Base-by-base conservation (phyloP, 2,113 vertebrate species). In the Ammodytes marinus region DNA sequence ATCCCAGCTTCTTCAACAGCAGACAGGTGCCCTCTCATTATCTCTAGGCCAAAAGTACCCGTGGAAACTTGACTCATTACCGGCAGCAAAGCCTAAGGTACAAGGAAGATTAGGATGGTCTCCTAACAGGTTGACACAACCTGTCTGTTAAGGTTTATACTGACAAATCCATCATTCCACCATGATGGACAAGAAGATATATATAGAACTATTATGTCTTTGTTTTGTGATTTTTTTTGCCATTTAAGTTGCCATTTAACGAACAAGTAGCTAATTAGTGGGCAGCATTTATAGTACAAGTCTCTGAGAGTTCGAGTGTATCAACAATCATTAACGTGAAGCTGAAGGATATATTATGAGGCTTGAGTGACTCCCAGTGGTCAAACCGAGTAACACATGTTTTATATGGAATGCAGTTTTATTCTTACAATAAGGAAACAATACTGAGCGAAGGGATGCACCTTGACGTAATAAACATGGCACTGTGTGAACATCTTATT, bases 391-490 rank as follows among this genome's bases (percentile, higher is more conserved):
- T 45, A 87, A 58, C 77, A 40, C 72, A 77, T 27, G 35, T 43
- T 74, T 77, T n/a, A 45, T 45, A 27, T 19, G 42, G 19, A 74
- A 61, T 67, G 43, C 42, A 86, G 40, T 71, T 94, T 94, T 91
- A 93, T 91, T 92, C 58, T 58, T 46, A 85, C 69, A 83, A 54
- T 74, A 78, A 70, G 17, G 70, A 39, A 87, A 88, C 83, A 92
- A 92, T 89, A 92, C 88, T 88, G 72, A 79, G 55, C 74, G 27
- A 77, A 49, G 52, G 19, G n/a, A 57, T 64, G 27, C 19, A 77
- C 39, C 27, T 69, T 57, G 47, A 86, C 74, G 49, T 65, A 68
- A 79, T 49, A 71, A 73, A 37, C 52, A 85, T 74, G 72, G 65
- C 74, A 83, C 63, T 57, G 37, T 58, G 65, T 82, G 67, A 79